These are phyloP conservation scores for Pseudachorutes palmiensis DNA, from an alignment of 1,140 invertebrate genomes.

Conservation along the genomic window DNA sequence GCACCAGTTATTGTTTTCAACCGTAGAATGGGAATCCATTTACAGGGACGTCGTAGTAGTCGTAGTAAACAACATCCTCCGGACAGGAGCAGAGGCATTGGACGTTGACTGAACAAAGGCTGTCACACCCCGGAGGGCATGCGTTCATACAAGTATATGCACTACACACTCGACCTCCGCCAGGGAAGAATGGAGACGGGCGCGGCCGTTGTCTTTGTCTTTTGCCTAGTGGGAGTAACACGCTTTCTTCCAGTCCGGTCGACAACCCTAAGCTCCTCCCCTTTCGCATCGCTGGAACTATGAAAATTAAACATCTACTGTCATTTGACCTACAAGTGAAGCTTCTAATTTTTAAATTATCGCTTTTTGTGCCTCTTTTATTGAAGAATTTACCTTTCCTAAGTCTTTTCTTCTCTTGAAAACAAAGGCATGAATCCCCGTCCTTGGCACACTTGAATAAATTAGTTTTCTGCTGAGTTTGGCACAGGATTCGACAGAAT, in stretches of 20 bases:
- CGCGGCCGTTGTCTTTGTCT: background rate
- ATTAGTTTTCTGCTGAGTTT: background rate
- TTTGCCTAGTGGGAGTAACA: background rate
- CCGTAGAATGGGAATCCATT: too few species aligned
- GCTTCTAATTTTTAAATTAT: too few species aligned
- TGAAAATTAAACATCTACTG: background rate
- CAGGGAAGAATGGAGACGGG: background rate
- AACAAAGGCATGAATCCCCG: slow-evolving; percentile 4
- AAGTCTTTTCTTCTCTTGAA: background rate
- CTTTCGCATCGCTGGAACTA: background rate
- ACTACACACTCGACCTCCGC: background rate
- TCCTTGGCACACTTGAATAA: background rate
- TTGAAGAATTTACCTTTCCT: background rate
- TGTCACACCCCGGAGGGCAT: slow-evolving; percentile 18
- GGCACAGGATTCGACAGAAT: too few species aligned
- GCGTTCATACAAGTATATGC: background rate
- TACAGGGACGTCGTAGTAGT: slow-evolving; percentile 11
- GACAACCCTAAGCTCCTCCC: too few species aligned
- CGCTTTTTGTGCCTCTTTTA: background rate
- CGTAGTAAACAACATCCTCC: slow-evolving; percentile 18
- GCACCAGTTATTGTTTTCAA: too few species aligned
- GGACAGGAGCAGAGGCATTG: slow-evolving; percentile 22
- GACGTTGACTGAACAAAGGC: slow-evolving; percentile 8
- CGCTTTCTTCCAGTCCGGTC: background rate
- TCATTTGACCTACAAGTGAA: too few species aligned